Base-by-base conservation (phyloP, 2,113 vertebrate species). In the Mungos mungo region DNA sequence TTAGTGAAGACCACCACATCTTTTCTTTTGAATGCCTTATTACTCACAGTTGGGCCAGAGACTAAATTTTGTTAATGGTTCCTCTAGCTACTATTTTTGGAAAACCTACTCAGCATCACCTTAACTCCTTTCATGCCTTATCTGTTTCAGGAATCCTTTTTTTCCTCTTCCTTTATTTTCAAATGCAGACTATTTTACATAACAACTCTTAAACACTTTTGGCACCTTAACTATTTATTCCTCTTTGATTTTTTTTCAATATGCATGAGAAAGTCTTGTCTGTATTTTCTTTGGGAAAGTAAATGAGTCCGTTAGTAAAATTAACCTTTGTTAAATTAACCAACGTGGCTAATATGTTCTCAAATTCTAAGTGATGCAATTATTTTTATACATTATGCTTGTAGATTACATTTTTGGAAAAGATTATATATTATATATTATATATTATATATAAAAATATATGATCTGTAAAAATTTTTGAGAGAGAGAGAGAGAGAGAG, bases 321-420 rank as follows among this genome's bases (percentile, higher is more conserved):
- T 98, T 97, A 98, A 97, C 93, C 93, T 98, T 97, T 98, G 88
- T 98, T 98, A 98, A 98, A 95, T 84, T 98, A 98, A 97, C 95
- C 92, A 97, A 47, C 90, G 63, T 97, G 97, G 95, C 93, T 93
- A 94, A 95, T 97, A 85, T 50, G 92, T 97, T 68, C 98, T 98
- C 96, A 98, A 97, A 97, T 97, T 98, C 97, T 96, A 98, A 98
- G 97, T 97, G 82, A 98, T 96, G 74, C 93, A 50, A 65, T 79
- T 87, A 91, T 81, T 71, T 95, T 81, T 87, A 92, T 45, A 76
- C 68, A 31, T 47, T 69, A 47, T 45, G 13, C 47, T 45, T 57
- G 57, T 23, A 72, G 72, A 15, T 45, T 41, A 41, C 41, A 41
- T 41, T 41, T 41, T 41, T 41, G 41, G 41, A 41, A 41, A 41